Conservation (phyloP, 2,113 vertebrate species). For the Nestor notabilis region DNA sequence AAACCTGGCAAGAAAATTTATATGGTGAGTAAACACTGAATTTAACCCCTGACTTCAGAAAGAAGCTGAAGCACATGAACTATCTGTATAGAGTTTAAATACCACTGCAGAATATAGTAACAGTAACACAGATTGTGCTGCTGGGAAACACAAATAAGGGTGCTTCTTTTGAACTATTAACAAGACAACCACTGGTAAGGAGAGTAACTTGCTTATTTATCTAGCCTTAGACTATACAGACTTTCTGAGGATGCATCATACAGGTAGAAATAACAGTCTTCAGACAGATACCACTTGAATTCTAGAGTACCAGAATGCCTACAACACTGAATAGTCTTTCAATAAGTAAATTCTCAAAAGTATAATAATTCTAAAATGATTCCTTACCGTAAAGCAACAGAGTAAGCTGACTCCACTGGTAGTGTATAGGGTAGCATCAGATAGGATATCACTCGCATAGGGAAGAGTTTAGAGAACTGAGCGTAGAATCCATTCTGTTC, state of each 20-base stretch:
- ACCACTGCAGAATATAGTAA: background rate
- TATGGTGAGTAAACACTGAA: background rate
- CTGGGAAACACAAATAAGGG: background rate
- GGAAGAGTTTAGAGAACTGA: constrained; percentile 80
- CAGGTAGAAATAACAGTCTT: background rate
- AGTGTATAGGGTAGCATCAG: constrained; percentile 87
- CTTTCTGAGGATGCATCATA: background rate
- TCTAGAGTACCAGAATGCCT: background rate
- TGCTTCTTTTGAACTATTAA: background rate
- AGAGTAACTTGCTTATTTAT: background rate
- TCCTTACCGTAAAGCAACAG: constrained; percentile 79
- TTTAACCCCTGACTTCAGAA: background rate
- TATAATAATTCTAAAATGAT: background rate
- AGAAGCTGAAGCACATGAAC: background rate
- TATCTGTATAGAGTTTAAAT: background rate
- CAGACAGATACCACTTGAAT: background rate
- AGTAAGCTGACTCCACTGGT: constrained; percentile 85
- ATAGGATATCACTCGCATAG: constrained; percentile 84
- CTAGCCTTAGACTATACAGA: background rate
- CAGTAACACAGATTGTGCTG: background rate
- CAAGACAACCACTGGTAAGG: background rate
- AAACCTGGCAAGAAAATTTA: background rate
- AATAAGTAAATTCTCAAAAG: background rate
- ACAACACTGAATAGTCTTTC: background rate
- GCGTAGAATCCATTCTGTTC: constrained; percentile 73